These are phyloP conservation scores for Chouioia cunea DNA, from an alignment of 2,888 invertebrate species.

Conservation along the genomic window DNA sequence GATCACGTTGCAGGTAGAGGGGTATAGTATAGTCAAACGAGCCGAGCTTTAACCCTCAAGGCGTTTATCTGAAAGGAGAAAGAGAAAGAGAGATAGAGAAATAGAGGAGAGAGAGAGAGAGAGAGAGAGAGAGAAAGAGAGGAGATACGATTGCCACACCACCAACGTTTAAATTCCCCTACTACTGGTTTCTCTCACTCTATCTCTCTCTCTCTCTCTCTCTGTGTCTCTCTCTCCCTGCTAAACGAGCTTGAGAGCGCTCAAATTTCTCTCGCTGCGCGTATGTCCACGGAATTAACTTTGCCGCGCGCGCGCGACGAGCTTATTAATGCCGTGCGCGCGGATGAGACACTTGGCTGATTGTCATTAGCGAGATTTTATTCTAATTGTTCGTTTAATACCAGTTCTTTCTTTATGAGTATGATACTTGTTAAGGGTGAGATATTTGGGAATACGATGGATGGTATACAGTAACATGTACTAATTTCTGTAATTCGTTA, in stretches of 20 bases:
- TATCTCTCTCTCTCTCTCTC: background rate
- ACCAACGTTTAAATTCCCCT: constrained; percentile 33
- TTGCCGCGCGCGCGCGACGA: constrained; percentile 12
- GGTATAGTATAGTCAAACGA: background rate
- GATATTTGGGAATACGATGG: too few relatives aligned
- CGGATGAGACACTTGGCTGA: background rate
- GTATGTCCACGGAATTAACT: background rate
- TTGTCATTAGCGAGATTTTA: too few relatives aligned
- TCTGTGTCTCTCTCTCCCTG: background rate
- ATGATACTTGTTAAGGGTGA: too few relatives aligned
- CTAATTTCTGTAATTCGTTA: too few relatives aligned
- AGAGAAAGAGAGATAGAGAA: background rate
- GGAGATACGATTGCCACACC: too few relatives aligned
- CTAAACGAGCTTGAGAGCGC: constrained; percentile 24
- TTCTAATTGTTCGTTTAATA: too few relatives aligned
- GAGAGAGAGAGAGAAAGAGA: constrained; percentile 49
- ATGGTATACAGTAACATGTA: too few relatives aligned
- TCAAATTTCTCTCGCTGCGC: too few relatives aligned
- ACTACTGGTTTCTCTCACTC: background rate
- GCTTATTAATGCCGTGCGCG: background rate
- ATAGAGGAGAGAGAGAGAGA: constrained; percentile 3
- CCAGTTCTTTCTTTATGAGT: too few relatives aligned
- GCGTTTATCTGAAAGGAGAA: background rate
- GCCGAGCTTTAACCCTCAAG: background rate
- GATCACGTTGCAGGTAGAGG: background rate